Conservation (phyloP, 2,888 invertebrate genomes). For the Harpagoxenus sublaevis region DNA sequence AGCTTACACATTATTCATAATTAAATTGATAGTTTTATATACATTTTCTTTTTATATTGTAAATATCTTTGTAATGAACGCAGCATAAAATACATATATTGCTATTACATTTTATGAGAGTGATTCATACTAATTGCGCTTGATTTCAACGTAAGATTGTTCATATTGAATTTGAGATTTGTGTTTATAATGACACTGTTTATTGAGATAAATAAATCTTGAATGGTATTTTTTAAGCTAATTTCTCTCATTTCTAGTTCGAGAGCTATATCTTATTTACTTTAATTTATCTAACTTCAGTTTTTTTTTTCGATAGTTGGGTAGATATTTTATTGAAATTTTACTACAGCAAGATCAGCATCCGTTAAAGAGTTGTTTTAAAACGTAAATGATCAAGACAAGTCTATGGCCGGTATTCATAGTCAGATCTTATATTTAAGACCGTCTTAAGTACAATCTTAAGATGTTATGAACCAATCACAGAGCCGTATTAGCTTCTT, state of each 20-base stretch:
- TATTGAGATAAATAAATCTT: neutral
- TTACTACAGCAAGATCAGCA: neutral
- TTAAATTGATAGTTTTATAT: neutral
- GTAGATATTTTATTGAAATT: neutral
- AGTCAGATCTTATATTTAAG: too few relatives aligned
- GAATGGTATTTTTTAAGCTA: neutral
- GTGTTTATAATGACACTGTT: neutral
- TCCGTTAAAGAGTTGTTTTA: neutral
- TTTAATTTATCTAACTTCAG: neutral
- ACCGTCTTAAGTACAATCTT: too few relatives aligned
- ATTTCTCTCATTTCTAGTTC: neutral
- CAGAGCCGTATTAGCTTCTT: too few relatives aligned
- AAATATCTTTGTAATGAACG: conserved; percentile 6
- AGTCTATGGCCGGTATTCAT: neutral
- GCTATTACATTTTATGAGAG: neutral
- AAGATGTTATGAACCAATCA: too few relatives aligned
- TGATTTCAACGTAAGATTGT: neutral
- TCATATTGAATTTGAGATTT: neutral
- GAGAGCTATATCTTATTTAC: neutral
- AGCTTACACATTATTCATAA: neutral
- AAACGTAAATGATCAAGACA: neutral
- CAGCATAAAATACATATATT: neutral
- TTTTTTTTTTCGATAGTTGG: neutral
- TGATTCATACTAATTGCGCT: neutral
- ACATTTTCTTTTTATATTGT: neutral